Base-by-base conservation (phyloP, 2,113 vertebrate species). In the Chinchilla lanigera region DNA sequence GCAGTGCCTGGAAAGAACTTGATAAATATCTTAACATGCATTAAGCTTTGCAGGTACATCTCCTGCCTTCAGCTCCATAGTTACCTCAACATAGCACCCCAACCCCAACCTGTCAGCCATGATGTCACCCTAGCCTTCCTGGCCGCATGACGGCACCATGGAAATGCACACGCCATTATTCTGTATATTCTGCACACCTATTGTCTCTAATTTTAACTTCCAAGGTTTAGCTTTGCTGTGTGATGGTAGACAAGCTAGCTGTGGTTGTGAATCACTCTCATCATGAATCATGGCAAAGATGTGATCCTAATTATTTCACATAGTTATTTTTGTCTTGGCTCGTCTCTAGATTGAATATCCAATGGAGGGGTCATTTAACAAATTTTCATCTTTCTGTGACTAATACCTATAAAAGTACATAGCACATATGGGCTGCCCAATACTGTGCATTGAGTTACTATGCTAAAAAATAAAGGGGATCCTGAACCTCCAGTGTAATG, bases 401-500 rank as follows among this genome's bases (percentile, higher is more conserved):
- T 22, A 86, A 73, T 24, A 83, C 30, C n/a, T 81, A 11, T 58
- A 86, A 41, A 86, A 86, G 85, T 90, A 3, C 63, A 78, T 5
- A 69, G 4, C 41, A 90, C 26, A 47, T 61, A 73, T n/a, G 65
- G 90, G 24, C 33, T 87, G 19, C 14, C 7, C 3, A 69, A n/a
- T 60, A 47, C 20, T 95, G 77, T 90, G 75, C 35, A 17, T 71
- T 86, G 10, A 94, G 89, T 61, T 91, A 71, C 67, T 92, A 38
- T 86, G 33, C 4, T 56, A 19, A 67, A 91, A 33, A 56, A 35
- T 71, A 69, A 71, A 86, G 61, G 54, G 2, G 10, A 61, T 73
- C 47, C 20, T 75, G 58, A 86, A 5, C 6, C 3, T 7, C 12
- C 33, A 63, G 71, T 81, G 44, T 56, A 2, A 67, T 69, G 78